Conservation (phyloP, 2,797 vertebrate species). For the Sebastes iracundus region DNA sequence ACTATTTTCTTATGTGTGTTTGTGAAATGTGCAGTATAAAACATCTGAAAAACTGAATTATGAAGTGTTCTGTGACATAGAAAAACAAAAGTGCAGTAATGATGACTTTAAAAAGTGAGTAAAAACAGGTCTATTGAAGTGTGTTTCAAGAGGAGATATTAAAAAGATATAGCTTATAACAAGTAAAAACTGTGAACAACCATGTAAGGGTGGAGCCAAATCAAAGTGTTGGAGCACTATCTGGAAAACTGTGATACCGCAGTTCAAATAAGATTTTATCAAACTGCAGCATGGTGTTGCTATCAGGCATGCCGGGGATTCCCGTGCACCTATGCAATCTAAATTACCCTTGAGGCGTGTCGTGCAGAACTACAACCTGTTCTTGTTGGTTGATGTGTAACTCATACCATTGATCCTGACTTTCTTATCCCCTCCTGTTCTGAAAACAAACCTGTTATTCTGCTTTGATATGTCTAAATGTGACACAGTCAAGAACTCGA, state of each 20-base stretch:
- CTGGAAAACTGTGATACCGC: neutral
- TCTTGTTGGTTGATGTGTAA: accelerated
- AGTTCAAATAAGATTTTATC: neutral
- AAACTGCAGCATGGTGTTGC: neutral
- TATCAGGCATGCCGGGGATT: neutral
- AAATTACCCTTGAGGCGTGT: neutral
- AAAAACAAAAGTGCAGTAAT: no score
- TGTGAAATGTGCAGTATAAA: accelerated
- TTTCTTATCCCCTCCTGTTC: no score
- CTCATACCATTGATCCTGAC: no score
- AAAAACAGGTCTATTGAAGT: neutral
- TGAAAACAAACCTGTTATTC: neutral
- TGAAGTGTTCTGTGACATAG: neutral
- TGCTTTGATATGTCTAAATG: neutral
- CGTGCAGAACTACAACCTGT: neutral
- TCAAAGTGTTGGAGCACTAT: neutral
- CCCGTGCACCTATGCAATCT: neutral
- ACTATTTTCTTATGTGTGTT: neutral
- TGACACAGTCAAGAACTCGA: no score
- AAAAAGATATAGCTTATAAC: neutral
- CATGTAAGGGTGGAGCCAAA: neutral
- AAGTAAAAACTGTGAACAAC: neutral
- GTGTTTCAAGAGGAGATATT: neutral
- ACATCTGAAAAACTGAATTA: neutral
- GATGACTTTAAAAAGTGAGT: no score